Conservation (phyloP, 2,113 vertebrate genomes). For the Pelobates fuscus region DNA sequence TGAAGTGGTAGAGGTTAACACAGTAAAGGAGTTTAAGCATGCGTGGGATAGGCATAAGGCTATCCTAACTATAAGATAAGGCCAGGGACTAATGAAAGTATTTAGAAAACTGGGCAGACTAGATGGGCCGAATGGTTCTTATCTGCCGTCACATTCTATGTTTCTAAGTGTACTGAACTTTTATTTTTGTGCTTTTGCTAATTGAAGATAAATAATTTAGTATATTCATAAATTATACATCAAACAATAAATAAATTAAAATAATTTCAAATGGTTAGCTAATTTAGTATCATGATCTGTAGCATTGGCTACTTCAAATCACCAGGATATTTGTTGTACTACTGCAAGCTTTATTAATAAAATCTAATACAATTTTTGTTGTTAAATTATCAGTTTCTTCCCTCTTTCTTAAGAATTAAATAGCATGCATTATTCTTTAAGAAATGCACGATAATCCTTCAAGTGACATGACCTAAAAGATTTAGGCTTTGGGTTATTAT, state of each 20-base stretch:
- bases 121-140: no score
- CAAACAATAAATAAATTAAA: background rate
- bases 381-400: background rate
- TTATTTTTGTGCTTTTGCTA: no score
- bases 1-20: no score
- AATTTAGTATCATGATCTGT: no score
- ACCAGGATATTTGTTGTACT: background rate
- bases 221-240: slow-evolving; percentile 21
- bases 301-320: background rate
- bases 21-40: no score
- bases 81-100: no score
- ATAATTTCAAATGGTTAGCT: background rate
- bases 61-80: no score
- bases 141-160: no score
- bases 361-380: background rate
- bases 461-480: background rate
- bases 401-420: background rate
- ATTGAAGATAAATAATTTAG: no score
- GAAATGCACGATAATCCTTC: background rate
- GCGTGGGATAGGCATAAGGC: no score
- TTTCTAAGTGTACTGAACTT: no score
- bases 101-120: no score
- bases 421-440: background rate
- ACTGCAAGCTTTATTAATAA: slow-evolving; percentile 7
- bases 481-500: slow-evolving; percentile 5